Conservation (phyloP, 1,140 invertebrate species). For the Cotesia vestalis region DNA sequence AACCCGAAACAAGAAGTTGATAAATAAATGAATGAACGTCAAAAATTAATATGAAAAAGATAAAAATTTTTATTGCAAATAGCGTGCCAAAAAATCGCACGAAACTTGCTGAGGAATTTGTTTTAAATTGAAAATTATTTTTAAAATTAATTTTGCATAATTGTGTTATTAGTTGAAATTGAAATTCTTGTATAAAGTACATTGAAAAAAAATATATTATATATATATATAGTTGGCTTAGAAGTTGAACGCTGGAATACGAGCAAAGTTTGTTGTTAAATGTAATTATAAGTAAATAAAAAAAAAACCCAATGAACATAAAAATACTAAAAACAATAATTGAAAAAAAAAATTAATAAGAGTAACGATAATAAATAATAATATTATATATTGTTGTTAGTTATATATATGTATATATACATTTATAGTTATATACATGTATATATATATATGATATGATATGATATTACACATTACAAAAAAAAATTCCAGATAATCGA, state of each 20-base stretch:
- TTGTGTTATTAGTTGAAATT: too few relatives aligned
- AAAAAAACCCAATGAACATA: conserved; percentile 20
- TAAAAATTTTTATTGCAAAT: conserved; percentile 7
- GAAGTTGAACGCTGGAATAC: conserved; percentile 25
- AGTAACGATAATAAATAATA: conserved; percentile 12
- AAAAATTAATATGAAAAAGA: too few relatives aligned
- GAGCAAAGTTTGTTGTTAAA: conserved; percentile 27
- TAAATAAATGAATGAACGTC: not conserved
- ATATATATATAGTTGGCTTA: conserved; percentile 1
- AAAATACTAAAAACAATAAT: conserved; percentile 19
- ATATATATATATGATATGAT: not conserved
- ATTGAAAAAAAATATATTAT: conserved; percentile 26
- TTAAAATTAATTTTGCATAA: not conserved
- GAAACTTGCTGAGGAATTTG: conserved; percentile 50
- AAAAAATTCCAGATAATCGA: not conserved
- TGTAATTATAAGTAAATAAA: conserved; percentile 26
- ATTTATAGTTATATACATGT: not conserved
- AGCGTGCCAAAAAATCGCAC: conserved; percentile 50
- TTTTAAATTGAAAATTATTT: not conserved
- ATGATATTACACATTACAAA: too few relatives aligned
- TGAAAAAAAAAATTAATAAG: conserved; percentile 22
- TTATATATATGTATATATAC: conserved; percentile 1
- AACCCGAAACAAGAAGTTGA: not conserved
- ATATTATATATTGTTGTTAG: conserved; percentile 6
- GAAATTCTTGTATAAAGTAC: too few relatives aligned